Evolutionary conservation across 1,140 invertebrate genomes (phyloP).

Genomic region (Calliphora vicina): DNA sequence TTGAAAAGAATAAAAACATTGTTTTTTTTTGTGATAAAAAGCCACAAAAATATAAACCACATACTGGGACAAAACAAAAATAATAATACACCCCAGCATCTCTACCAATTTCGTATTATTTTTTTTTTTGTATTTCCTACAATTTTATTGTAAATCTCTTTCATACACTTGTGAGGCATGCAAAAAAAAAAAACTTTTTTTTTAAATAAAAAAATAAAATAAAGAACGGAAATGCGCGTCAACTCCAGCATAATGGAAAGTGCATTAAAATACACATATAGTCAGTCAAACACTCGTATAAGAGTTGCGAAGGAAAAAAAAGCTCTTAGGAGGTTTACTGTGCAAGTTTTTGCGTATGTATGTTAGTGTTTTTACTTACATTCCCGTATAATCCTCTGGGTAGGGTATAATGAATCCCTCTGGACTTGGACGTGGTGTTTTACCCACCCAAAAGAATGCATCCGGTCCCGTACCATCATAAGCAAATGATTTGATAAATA

Average conservation of each 20-base stretch:
- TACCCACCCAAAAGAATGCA: slow-evolving; percentile 89
- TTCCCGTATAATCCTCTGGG: slow-evolving; percentile 78
- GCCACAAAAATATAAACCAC: neutral
- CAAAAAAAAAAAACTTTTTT: neutral
- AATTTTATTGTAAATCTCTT: neutral
- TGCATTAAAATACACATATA: slow-evolving; percentile 19
- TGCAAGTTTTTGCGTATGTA: no score
- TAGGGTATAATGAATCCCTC: slow-evolving; percentile 85
- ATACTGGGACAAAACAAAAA: neutral
- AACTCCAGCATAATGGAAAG: slow-evolving; percentile 26
- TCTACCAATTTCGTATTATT: neutral
- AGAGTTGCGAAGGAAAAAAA: neutral
- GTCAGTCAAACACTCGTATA: neutral
- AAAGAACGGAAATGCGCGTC: slow-evolving; percentile 25
- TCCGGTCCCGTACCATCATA: slow-evolving; percentile 87
- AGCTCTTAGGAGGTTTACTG: neutral
- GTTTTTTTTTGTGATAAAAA: neutral
- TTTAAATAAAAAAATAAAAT: neutral
- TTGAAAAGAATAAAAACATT: neutral
- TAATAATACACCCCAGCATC: neutral
- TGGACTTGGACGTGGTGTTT: slow-evolving; percentile 76
- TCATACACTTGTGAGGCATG: neutral
- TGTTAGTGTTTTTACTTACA: slow-evolving; percentile 65
- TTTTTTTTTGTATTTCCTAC: no score
- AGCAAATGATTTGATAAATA: slow-evolving; percentile 85